Conservation (phyloP, 2,797 vertebrate genomes). For the Rhabdophis nuchalis region DNA sequence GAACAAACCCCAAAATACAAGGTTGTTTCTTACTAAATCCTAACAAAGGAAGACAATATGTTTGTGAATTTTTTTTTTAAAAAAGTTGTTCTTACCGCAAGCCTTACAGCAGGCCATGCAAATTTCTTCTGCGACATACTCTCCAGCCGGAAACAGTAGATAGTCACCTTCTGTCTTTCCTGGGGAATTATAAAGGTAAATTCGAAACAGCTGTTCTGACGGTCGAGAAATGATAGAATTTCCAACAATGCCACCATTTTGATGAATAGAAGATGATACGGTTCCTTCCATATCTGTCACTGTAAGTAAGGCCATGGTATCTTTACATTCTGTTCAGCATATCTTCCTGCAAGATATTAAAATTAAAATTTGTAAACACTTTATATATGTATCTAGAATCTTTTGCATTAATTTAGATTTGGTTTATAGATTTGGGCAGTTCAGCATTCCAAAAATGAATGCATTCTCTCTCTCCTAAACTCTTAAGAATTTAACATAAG, state of each 20-base stretch:
- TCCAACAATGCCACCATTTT: constrained; percentile 65
- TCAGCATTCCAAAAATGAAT: not conserved
- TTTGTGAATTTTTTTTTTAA: not conserved
- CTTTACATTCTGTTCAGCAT: constrained; percentile 57
- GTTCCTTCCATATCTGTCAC: constrained; percentile 80
- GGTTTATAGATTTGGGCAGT: not conserved
- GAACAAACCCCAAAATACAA: not conserved
- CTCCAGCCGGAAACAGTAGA: constrained; percentile 78
- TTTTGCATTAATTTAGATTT: not conserved
- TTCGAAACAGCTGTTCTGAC: constrained; percentile 70
- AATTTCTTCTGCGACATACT: constrained; percentile 88
- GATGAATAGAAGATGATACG: constrained; percentile 58
- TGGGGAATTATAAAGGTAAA: constrained; percentile 82
- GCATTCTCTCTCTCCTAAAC: not conserved
- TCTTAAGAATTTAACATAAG: not conserved
- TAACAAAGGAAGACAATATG: not conserved
- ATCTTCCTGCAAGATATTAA: constrained; percentile 69
- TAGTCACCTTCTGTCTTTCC: constrained; percentile 66
- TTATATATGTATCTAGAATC: not conserved
- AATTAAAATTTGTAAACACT: not conserved
- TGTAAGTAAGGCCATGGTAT: constrained; percentile 80
- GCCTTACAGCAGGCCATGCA: constrained; percentile 85
- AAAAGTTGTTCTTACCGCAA: constrained; percentile 77
- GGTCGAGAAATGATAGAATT: constrained; percentile 51
- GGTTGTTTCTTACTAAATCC: not conserved